Percentiles rank a stretch among this genome's conserved stretches.
These are phyloP conservation scores for Eilema griseolum DNA, from an alignment of 2,888 invertebrate genomes.

Conservation along the genomic window DNA sequence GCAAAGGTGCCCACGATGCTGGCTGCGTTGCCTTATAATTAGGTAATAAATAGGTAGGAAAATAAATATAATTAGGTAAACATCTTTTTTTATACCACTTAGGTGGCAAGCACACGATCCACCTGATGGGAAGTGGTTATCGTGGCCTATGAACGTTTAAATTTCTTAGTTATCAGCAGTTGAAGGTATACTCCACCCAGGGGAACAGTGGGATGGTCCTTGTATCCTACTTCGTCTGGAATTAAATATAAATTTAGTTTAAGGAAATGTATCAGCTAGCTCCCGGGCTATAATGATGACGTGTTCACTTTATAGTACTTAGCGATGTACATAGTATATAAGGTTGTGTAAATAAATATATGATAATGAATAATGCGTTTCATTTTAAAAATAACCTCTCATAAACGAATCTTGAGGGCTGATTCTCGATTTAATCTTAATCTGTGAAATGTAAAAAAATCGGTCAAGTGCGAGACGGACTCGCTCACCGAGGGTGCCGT, in stretches of 20 bases:
- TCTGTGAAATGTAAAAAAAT: too few species aligned
- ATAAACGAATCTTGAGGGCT: neutral
- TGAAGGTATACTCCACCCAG: neutral
- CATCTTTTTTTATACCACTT: too few species aligned
- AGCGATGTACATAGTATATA: slow-evolving; percentile 14
- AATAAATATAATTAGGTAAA: too few species aligned
- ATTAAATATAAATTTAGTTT: neutral
- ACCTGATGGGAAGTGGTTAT: too few species aligned
- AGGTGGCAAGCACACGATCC: too few species aligned
- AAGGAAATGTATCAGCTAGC: neutral
- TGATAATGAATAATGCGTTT: slow-evolving; percentile 7
- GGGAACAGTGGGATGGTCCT: neutral
- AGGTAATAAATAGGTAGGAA: too few species aligned
- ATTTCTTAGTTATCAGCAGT: too few species aligned
- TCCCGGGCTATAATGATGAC: neutral
- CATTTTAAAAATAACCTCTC: slow-evolving; percentile 4
- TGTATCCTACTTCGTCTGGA: neutral
- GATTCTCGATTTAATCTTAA: neutral
- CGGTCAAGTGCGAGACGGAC: too few species aligned
- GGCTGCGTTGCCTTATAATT: too few species aligned
- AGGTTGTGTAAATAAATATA: slow-evolving; percentile 23
- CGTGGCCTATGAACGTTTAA: too few species aligned
- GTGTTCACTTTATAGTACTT: slow-evolving; percentile 6
- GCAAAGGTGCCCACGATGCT: too few species aligned
- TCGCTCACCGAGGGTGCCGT: too few species aligned